These are phyloP conservation scores for Crax fasciolata DNA, from an alignment of 2,797 vertebrate species.

Conservation along the genomic window DNA sequence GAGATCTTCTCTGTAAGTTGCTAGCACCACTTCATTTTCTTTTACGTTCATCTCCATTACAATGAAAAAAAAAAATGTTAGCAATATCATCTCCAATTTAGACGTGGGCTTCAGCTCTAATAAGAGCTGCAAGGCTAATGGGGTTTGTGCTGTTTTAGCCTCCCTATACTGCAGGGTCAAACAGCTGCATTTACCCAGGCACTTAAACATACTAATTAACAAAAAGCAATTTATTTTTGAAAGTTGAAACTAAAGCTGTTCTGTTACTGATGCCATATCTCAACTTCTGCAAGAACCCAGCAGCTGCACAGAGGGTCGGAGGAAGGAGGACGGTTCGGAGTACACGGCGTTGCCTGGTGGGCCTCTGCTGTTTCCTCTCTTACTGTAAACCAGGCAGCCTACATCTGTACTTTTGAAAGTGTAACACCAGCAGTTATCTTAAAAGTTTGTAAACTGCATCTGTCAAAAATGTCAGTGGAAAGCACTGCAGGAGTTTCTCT, in stretches of 20 bases:
- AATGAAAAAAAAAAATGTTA: not conserved
- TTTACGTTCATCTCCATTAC: constrained; percentile 7
- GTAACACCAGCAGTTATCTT: not conserved
- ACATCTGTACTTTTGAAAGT: not conserved
- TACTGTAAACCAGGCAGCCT: not conserved
- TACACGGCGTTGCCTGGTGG: not conserved
- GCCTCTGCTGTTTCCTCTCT: not conserved
- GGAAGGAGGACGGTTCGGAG: not conserved
- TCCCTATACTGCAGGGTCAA: not conserved
- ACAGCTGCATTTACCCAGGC: not conserved
- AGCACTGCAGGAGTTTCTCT: not conserved
- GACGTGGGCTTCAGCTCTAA: not conserved
- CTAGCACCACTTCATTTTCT: not conserved
- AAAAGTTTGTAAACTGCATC: not conserved
- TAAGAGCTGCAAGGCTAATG: not conserved
- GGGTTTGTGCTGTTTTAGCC: not conserved
- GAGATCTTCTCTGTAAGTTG: not conserved
- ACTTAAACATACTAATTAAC: not conserved
- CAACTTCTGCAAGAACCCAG: not conserved
- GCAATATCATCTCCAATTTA: not conserved
- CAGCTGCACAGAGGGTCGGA: not conserved
- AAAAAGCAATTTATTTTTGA: not conserved
- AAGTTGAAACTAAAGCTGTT: not conserved
- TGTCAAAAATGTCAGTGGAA: not conserved
- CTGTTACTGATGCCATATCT: not conserved